phyloP scores from a whole-genome alignment of 2,797 vertebrate genomes.

The Meda fulgida region DNA sequence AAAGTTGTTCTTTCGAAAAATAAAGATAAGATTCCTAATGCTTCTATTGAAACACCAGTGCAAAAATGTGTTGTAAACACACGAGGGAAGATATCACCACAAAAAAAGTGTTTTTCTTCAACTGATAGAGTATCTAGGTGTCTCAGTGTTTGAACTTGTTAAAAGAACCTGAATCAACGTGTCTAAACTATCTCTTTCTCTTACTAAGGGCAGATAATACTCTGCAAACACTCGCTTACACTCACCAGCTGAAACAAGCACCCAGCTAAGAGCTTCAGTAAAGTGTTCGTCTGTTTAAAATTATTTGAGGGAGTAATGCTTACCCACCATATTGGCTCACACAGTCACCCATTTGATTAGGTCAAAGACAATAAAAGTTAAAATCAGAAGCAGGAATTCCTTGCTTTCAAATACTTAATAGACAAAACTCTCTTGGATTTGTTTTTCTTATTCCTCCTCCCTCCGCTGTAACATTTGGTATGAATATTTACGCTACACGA shows the following conservation, averaged over 20 bases:
- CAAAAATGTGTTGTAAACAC: background rate
- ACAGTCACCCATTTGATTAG: conserved; percentile 90
- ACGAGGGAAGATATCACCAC: conserved; percentile 12
- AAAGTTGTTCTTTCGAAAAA: background rate
- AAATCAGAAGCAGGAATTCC: conserved; percentile 70
- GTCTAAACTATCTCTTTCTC: conserved; percentile 44
- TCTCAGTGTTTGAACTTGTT: conserved; percentile 77
- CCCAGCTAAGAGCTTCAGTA: conserved; percentile 48
- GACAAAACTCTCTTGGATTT: conserved; percentile 34
- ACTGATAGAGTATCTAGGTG: background rate
- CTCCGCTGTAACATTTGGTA: conserved; percentile 82
- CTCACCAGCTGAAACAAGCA: conserved; percentile 61
- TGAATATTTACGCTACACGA: conserved; percentile 66
- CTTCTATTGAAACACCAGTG: background rate
- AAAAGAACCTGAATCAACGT: conserved; percentile 53
- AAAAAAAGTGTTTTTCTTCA: conserved; percentile 21
- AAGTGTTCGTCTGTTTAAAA: conserved; percentile 11
- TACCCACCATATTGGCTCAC: conserved; percentile 92
- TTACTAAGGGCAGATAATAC: conserved; percentile 31
- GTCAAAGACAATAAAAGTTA: conserved; percentile 65
- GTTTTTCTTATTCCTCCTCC: conserved; percentile 56
- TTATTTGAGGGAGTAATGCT: conserved; percentile 69
- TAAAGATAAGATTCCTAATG: background rate
- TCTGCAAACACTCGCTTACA: conserved; percentile 47
- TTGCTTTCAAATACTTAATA: conserved; percentile 7